Conservation (phyloP, 2,797 vertebrate species). For the Rhinichthys osculus region DNA sequence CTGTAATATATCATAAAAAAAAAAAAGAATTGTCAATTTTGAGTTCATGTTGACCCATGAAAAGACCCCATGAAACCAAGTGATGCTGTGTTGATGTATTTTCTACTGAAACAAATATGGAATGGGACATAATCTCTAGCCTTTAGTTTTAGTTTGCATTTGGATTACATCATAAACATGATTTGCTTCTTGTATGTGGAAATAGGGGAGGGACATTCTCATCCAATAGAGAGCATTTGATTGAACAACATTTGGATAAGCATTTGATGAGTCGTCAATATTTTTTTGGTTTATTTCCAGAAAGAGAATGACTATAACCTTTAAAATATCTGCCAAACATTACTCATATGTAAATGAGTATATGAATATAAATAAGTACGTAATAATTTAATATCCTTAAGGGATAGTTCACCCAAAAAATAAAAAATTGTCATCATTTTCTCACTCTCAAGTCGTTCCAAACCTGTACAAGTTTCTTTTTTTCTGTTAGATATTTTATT, state of each 20-base stretch:
- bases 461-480: too few relatives aligned
- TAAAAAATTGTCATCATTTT: too few relatives aligned
- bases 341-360: too few relatives aligned
- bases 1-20: too few relatives aligned
- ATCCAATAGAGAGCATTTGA: not conserved
- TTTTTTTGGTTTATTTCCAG: not conserved
- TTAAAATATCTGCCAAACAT: not conserved
- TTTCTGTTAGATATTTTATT: too few relatives aligned
- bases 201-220: not conserved
- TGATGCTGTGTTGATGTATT: not conserved
- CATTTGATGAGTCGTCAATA: not conserved
- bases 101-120: not conserved
- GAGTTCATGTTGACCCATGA: too few relatives aligned
- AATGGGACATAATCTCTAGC: not conserved
- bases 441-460: too few relatives aligned
- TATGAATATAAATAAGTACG: too few relatives aligned
- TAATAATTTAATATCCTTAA: too few relatives aligned
- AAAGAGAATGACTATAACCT: not conserved
- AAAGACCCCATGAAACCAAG: not conserved
- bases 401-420: too few relatives aligned
- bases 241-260: not conserved
- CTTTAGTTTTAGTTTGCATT: not conserved
- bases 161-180: not conserved
- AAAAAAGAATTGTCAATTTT: too few relatives aligned
- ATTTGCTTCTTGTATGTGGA: not conserved